Base-by-base conservation (phyloP, 2,797 vertebrate species). In the Gymnothorax reevesii region DNA sequence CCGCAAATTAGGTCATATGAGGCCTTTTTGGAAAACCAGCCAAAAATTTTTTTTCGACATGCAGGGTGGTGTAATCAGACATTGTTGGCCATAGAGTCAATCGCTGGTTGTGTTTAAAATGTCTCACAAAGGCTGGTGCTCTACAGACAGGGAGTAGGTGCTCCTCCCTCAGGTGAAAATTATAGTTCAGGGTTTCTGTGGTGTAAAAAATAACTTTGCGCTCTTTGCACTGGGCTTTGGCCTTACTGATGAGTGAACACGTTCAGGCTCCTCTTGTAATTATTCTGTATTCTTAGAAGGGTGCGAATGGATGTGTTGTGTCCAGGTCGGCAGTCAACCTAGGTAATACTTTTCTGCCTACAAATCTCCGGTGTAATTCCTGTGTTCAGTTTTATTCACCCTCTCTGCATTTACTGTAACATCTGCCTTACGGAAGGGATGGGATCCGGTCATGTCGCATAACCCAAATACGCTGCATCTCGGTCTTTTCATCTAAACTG, bases 281-380 rank as follows among this genome's bases (percentile, higher is more conserved):
- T 75, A 75, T 13, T 75, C 27, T 75, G 13, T 75, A 75, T 75
- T 75, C 75, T 79, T 55, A 79, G 75, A 55, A n/a, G 71, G 42
- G 49, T 22, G 75, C 49, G 49, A 54, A 52, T 54, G 75, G 49
- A 20, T 79, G 75, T 1, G 33, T 73, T 7, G 6, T 5, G 1
- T 77, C 17, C 42, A 52, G 73, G 73, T 17, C 71, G 42, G 6
- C 66, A n/a, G 73, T 49, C 73, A 17, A 2, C 25, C 9, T 42
- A 79, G 75, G 42, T 79, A 55, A 54, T 54, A 54, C 49, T 54
- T 55, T 79, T 4, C 42, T 4, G 42, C 75, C 75, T 54, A 52
- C 75, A 54, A 7, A 54, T 22, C 20, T 79, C 75, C 1, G 15
- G 75, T 79, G n/a, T n/a, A 20, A 54, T 22, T 52, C 42, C 75